Percentiles rank a stretch among this genome's conserved stretches.
phyloP scores from a whole-genome alignment of 2,888 invertebrate species.

The Drosophila picticornis region DNA sequence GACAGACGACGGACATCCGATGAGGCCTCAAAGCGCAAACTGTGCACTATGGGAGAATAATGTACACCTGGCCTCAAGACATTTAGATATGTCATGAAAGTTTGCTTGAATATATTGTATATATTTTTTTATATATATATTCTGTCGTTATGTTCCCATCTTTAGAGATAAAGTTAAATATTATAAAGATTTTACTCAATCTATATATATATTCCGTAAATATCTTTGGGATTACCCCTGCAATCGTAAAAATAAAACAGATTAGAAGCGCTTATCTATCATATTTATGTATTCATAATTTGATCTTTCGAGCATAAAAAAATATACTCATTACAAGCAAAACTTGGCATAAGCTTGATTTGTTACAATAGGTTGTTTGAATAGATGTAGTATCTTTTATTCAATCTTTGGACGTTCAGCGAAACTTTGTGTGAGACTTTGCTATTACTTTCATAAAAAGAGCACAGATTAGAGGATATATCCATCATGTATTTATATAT shows the following conservation, averaged over 20 bases:
- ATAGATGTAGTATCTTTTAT: background rate
- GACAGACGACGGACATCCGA: conserved; percentile 35
- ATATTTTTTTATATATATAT: too few relatives aligned
- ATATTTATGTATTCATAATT: background rate
- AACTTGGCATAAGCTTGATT: background rate
- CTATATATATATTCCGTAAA: background rate
- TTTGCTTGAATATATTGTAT: too few relatives aligned
- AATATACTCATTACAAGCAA: background rate
- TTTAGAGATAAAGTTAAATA: too few relatives aligned
- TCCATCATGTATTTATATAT: background rate
- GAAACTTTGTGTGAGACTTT: background rate
- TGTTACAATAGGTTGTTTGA: background rate
- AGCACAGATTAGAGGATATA: background rate
- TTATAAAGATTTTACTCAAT: background rate
- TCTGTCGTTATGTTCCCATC: too few relatives aligned
- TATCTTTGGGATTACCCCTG: background rate
- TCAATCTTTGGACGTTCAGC: background rate
- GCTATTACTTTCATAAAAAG: background rate
- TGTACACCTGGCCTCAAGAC: background rate
- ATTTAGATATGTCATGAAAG: background rate
- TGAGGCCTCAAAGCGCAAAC: conserved; percentile 28
- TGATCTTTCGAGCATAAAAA: background rate
- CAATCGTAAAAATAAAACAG: background rate
- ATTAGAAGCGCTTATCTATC: background rate
- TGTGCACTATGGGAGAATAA: conserved; percentile 11